These are phyloP conservation scores for Eumacrocentrus americanus DNA, from an alignment of 2,888 invertebrate genomes.

Conservation along the genomic window DNA sequence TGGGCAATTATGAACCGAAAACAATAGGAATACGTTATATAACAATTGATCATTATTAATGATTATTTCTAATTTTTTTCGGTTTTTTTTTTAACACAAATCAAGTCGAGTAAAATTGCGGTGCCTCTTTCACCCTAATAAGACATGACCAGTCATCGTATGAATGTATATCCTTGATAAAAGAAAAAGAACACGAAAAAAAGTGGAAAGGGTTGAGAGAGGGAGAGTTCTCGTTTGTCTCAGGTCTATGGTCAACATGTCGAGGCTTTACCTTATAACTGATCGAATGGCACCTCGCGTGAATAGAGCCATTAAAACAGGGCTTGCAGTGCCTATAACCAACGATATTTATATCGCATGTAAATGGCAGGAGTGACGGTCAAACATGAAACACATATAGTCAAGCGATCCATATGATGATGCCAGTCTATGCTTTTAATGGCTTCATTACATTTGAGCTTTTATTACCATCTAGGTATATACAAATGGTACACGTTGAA, in stretches of 20 bases:
- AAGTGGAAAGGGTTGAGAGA: background rate
- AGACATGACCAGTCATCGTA: constrained; percentile 58
- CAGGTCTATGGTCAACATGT: background rate
- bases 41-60: background rate
- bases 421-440: constrained; percentile 32
- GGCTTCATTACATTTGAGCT: constrained; percentile 29
- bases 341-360: constrained; percentile 17
- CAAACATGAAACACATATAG: constrained; percentile 12
- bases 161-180: constrained; percentile 31
- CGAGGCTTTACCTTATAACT: constrained; percentile 24
- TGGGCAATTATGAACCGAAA: background rate
- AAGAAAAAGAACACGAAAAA: constrained; percentile 1
- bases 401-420: constrained; percentile 14
- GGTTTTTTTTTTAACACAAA: background rate
- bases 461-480: constrained; percentile 18
- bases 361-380: background rate
- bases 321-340: constrained; percentile 5
- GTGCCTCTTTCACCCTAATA: constrained; percentile 50
- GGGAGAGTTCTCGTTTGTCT: constrained; percentile 29
- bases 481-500: background rate
- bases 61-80: background rate
- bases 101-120: constrained; percentile 27
- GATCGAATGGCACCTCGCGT: constrained; percentile 41
- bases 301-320: constrained; percentile 37
- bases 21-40: background rate